These are phyloP conservation scores for Halesus radiatus DNA, from an alignment of 1,140 invertebrate species.

Conservation along the genomic window DNA sequence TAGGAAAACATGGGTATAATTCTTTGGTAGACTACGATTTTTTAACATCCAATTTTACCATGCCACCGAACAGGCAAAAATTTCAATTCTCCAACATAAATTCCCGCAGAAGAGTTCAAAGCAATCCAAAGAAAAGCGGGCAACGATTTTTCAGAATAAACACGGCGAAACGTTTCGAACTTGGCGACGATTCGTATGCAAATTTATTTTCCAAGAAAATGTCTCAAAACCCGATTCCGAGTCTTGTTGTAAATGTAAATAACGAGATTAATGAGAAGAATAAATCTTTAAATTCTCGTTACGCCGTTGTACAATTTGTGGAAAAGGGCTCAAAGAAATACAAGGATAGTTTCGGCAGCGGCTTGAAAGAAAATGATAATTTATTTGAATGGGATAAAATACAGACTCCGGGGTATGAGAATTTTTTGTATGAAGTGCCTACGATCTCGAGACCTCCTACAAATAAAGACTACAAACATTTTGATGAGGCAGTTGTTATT, in stretches of 20 bases:
- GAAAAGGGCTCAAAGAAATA: neutral
- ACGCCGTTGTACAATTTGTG: neutral
- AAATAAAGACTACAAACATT: no score
- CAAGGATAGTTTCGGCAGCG: neutral
- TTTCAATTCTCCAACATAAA: neutral
- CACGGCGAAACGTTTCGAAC: conserved; percentile 11
- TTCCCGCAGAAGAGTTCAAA: neutral
- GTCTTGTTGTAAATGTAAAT: neutral
- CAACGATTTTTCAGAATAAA: conserved; percentile 32
- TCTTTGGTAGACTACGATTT: conserved; percentile 1
- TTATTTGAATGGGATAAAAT: no score
- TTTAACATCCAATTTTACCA: conserved; percentile 7
- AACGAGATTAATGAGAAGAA: conserved; percentile 18
- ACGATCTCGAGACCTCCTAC: no score
- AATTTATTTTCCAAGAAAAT: neutral
- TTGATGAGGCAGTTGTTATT: neutral
- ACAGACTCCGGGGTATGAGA: no score
- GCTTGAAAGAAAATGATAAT: conserved; percentile 7
- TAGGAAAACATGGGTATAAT: conserved; percentile 41
- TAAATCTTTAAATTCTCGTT: neutral
- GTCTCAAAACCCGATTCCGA: neutral
- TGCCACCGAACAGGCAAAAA: conserved; percentile 10
- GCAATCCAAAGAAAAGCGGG: conserved; percentile 5
- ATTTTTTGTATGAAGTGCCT: no score
- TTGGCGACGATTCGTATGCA: neutral